These are phyloP conservation scores for Pardosa pseudoannulata DNA, from an alignment of 2,888 invertebrate genomes.

Conservation along the genomic window DNA sequence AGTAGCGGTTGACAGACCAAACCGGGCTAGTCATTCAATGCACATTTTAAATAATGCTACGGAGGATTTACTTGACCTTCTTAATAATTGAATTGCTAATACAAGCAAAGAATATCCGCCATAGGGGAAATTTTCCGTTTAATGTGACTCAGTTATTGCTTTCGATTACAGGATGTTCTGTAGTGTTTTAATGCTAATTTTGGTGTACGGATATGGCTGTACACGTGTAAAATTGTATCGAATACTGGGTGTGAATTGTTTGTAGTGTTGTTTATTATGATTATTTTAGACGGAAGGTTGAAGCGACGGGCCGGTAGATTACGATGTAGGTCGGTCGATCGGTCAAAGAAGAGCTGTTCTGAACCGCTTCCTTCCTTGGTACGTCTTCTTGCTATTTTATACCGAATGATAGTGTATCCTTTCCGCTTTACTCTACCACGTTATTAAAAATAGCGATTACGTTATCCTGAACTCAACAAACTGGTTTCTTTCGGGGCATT, in stretches of 20 bases:
- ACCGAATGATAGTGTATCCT: neutral
- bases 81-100: no score
- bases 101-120: no score
- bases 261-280: no score
- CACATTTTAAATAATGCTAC: no score
- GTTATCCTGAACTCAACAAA: neutral
- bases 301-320: neutral
- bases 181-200: neutral
- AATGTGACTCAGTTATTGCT: neutral
- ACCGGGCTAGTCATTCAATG: no score
- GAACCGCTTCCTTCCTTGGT: neutral
- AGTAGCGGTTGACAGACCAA: no score
- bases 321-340: neutral
- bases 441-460: constrained; percentile 1
- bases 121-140: no score
- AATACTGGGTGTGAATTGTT: neutral
- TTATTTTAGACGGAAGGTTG: neutral
- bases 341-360: neutral
- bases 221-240: neutral
- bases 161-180: neutral
- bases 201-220: neutral
- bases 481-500: neutral
- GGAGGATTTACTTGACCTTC: no score
- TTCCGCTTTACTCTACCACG: neutral
- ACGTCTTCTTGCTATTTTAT: neutral